Evolutionary conservation across 2,888 invertebrate species (phyloP), one percentile per base, ranked within the genome.

Genomic region (Pemphredon lugubris): DNA sequence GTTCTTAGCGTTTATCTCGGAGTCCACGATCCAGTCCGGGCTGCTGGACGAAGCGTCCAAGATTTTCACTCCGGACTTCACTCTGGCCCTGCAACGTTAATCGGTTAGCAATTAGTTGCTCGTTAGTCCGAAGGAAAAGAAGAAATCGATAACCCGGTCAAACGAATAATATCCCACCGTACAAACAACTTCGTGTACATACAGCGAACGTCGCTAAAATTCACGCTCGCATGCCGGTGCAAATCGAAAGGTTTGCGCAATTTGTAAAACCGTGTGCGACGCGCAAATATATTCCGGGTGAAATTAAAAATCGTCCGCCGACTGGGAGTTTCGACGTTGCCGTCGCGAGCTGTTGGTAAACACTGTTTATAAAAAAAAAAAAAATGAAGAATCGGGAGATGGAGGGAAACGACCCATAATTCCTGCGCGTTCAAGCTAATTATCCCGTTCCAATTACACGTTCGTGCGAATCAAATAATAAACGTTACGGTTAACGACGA

Each of bases 21-120:
- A 94, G 18, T 95, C 95, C 79, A 98, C 94, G 82, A 95, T 96
- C 98, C 98, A 98, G 68, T 93, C 93, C 93, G 94, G 80, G 90
- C 94, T 84, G 92, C 94, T 89, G 21, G 95, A 93, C 53, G 95
- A 94, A 20, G 96, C 97, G 73, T 96, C 96, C 86, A 97, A 91
- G 81, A 98, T 93, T 73, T 95, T 93, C 64, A 98, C 91, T 0
- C 97, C 98, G 53, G 95, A 95, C 90, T 97, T 96, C 57, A 97
- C 97, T 77, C 96, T 94, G 75, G 96, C 96, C 88, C 97, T 97
- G 91, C 16, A 81, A 84, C 45, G 53, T 18, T 13, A 40, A 9
- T 20, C 9, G 5, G 23, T 5, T 4, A n/a, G 1, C 4, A 9
- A 39, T 73, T 61, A 67, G 37, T 16, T 14, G 30, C 23, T 21